Conservation (phyloP, 2,113 vertebrate species). For the Pyxicephalus adspersus region DNA sequence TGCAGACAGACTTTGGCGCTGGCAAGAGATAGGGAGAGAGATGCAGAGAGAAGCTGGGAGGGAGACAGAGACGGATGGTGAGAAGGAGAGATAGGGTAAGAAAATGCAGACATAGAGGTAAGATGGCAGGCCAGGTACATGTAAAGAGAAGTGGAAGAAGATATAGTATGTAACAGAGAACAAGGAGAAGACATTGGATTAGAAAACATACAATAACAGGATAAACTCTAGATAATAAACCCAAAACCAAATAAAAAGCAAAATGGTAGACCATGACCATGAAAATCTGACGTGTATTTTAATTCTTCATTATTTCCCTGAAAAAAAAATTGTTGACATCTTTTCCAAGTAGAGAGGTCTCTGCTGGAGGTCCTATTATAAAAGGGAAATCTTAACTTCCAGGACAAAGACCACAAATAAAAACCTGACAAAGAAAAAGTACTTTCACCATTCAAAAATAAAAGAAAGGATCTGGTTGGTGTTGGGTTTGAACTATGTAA, state of each 20-base stretch:
- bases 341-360: too few species aligned
- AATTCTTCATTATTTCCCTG: too few species aligned
- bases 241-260: neutral
- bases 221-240: neutral
- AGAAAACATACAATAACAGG: neutral
- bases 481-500: too few species aligned
- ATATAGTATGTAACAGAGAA: neutral
- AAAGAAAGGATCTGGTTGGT: too few species aligned
- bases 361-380: too few species aligned
- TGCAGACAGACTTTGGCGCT: constrained; percentile 60
- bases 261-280: neutral
- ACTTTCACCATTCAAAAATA: too few species aligned
- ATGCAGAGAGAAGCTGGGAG: constrained; percentile 35
- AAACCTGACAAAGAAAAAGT: too few species aligned
- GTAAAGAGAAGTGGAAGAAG: neutral
- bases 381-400: too few species aligned
- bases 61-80: constrained; percentile 45
- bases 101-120: constrained; percentile 12
- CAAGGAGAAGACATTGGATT: neutral
- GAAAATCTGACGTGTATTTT: too few species aligned
- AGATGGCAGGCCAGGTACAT: neutral
- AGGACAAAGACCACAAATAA: neutral
- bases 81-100: constrained; percentile 61
- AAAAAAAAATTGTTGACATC: too few species aligned
- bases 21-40: constrained; percentile 60